Percentiles rank a stretch among this genome's conserved stretches.
phyloP scores from a whole-genome alignment of 2,113 vertebrate species.

The Scytalopus superciliaris region DNA sequence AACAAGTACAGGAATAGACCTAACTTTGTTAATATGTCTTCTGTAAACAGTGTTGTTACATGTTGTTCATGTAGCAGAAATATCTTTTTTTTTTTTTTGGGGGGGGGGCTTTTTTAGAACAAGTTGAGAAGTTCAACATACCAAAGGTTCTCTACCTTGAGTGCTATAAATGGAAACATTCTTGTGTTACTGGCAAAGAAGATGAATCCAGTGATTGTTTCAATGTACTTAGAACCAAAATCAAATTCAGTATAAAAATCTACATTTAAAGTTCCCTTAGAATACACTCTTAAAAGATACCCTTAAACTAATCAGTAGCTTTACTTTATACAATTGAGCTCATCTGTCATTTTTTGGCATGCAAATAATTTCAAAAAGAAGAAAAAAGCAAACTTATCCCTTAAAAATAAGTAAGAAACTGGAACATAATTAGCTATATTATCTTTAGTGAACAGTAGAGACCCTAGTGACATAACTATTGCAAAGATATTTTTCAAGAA shows the following conservation, averaged over 20 bases:
- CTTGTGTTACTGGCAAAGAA: not conserved
- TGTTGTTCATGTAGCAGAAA: not conserved
- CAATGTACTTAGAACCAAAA: not conserved
- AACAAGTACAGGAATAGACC: not conserved
- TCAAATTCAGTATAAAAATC: not conserved
- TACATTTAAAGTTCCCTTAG: not conserved
- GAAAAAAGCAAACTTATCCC: not conserved
- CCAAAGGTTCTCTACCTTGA: not conserved
- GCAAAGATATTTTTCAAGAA: not conserved
- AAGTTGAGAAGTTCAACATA: not conserved
- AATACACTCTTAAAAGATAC: not conserved
- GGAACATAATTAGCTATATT: not conserved
- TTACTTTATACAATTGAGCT: not conserved
- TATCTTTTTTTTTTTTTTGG: not conserved
- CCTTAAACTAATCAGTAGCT: not conserved
- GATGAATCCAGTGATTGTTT: not conserved
- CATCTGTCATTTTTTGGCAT: not conserved
- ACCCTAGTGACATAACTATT: not conserved
- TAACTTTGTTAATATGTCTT: not conserved
- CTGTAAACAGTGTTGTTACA: not conserved
- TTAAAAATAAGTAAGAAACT: not conserved
- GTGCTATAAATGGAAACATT: not conserved
- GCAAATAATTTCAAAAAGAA: not conserved
- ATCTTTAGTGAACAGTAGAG: not conserved
- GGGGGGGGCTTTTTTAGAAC: not conserved